These are phyloP conservation scores for Hemithea aestivaria DNA, from an alignment of 2,888 invertebrate genomes.

Conservation along the genomic window DNA sequence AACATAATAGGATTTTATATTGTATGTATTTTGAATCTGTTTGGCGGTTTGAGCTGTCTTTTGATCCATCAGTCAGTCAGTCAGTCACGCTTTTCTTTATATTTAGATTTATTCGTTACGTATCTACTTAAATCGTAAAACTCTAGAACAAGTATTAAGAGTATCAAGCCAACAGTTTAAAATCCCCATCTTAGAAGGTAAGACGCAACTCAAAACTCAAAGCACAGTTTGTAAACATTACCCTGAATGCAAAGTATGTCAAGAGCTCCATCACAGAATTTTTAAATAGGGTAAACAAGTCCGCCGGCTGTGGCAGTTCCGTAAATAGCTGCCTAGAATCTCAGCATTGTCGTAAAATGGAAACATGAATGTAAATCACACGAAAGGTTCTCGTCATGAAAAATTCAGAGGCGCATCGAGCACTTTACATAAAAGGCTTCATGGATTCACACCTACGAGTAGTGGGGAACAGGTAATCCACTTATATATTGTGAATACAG, in stretches of 20 bases:
- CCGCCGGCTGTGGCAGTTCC: constrained; percentile 14
- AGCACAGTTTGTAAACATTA: constrained; percentile 21
- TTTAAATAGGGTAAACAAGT: constrained; percentile 27
- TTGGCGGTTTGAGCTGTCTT: too few species aligned
- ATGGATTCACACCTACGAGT: constrained; percentile 21
- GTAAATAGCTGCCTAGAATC: constrained; percentile 24
- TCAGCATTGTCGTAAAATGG: constrained; percentile 22
- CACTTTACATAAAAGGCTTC: constrained; percentile 23
- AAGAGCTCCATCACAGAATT: constrained; percentile 25
- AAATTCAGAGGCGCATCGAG: constrained; percentile 27
- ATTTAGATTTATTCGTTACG: too few species aligned
- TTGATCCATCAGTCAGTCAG: too few species aligned
- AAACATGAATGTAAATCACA: constrained; percentile 24
- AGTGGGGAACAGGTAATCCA: constrained; percentile 7
- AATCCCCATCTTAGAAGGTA: not conserved
- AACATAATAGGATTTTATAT: too few species aligned
- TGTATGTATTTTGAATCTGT: too few species aligned
- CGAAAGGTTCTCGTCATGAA: constrained; percentile 25
- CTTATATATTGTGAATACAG: constrained; percentile 10
- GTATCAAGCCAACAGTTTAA: too few species aligned
- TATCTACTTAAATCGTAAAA: too few species aligned
- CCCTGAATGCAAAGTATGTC: constrained; percentile 26
- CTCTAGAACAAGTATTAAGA: too few species aligned
- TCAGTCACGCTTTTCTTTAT: too few species aligned
- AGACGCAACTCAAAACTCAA: constrained; percentile 4